Evolutionary conservation across 2,888 invertebrate genomes (phyloP), one percentile per base, ranked within the genome.

Genomic region (Balanococcus diminutus): DNA sequence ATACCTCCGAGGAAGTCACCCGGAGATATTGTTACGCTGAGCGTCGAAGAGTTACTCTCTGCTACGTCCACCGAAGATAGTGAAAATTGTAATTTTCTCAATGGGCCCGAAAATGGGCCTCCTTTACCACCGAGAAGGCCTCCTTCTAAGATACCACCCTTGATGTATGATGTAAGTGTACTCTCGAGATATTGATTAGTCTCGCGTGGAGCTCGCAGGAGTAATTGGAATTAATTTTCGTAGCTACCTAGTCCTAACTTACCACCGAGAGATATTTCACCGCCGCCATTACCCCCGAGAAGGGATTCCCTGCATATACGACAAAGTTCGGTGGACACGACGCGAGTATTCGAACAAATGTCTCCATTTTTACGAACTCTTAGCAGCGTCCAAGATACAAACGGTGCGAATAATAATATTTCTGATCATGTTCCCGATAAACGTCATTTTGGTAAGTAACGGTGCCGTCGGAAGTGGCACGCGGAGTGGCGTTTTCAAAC

Each of bases 271-370:
- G 86, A 86, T 86, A 72, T 82, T 25, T 82, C 67, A 8, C 86
- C 86, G 14, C 86, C 86, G 22, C 86, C 86, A 36, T 86, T 86
- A 42, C 86, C 86, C 4, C 86, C 86, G 9, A 25, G 86, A 42
- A 46, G 86, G 9, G 86, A 86, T 67, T 86, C 86, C 16, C 42
- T 86, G 25, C 86, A 86, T 42, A 19, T 82, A 14, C 82, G 81
- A 5, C 86, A 86, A 28, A 86, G 82, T 42, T 86, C 81, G 9
- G 67, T 61, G n/a, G 86, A 86, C 36, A 19, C 46, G 19, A 28
- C 67, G n/a, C 61, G 81, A 6, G 11, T 81, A 46, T 82, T 81
- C 39, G 86, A 82, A n/a, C 81, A 61, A n/a, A 42, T 61, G 14
- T 22, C 82, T 3, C 28, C 82, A 42, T 86, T 81, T 32, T 56